Evolutionary conservation across 2,113 vertebrate genomes (phyloP).

Genomic region (Thinocorus orbignyianus): DNA sequence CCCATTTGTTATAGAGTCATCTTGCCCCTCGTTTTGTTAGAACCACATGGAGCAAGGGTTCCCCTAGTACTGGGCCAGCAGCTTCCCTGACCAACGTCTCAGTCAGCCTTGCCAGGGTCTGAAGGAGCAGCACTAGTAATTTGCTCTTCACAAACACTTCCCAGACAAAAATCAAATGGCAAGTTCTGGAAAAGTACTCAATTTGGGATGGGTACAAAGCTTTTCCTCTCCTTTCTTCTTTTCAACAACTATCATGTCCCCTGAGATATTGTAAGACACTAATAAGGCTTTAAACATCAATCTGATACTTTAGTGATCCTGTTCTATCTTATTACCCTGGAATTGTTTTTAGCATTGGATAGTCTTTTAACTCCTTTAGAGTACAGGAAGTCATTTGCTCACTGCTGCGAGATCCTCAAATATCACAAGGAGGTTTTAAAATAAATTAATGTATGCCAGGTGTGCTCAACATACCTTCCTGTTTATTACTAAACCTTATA

Average conservation of each 20-base stretch:
- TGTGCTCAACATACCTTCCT: not conserved
- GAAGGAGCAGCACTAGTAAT: not conserved
- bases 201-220: not conserved
- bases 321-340: not conserved
- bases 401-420: not conserved
- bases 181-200: not conserved
- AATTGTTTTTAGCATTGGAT: not conserved
- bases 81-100: not conserved
- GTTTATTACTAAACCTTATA: not conserved
- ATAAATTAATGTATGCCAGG: not conserved
- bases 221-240: not conserved
- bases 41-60: not conserved
- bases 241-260: not conserved
- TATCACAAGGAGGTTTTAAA: not conserved
- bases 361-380: not conserved
- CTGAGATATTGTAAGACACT: not conserved
- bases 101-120: not conserved
- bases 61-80: not conserved
- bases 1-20: not conserved
- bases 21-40: not conserved
- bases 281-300: not conserved
- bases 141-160: not conserved
- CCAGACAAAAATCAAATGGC: not conserved
- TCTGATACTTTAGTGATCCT: not conserved
- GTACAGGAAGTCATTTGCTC: not conserved